Percentiles rank a stretch among this genome's conserved stretches.
Evolutionary conservation across 2,113 vertebrate genomes (phyloP).

Genomic region (Pelodiscus sinensis): DNA sequence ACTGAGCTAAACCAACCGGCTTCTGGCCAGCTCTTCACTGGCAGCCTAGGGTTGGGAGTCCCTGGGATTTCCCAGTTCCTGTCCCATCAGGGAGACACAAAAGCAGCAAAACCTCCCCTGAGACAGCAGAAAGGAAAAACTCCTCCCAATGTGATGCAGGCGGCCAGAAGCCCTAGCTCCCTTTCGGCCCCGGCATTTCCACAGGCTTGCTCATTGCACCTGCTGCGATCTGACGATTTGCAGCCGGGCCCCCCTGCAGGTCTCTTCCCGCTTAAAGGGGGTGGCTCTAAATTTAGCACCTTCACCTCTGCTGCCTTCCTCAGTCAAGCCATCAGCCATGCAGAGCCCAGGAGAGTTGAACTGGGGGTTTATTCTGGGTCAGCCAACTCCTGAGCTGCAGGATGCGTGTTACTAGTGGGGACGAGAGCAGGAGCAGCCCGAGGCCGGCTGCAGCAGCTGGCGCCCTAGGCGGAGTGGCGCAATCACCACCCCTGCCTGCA

Average conservation of each 20-base stretch:
- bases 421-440: no score
- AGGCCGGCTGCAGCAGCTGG: no score
- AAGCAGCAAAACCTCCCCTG: not conserved
- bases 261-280: not conserved
- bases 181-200: not conserved
- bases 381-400: not conserved
- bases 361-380: not conserved
- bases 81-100: not conserved
- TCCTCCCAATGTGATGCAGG: not conserved
- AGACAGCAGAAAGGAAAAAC: not conserved
- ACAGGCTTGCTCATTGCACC: not conserved
- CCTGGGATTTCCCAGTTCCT: not conserved
- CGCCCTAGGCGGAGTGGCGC: no score
- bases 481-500: no score
- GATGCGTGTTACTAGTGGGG: not conserved
- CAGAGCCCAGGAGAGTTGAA: not conserved
- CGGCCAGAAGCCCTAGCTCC: not conserved
- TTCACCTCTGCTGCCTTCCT: not conserved
- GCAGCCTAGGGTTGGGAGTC: not conserved
- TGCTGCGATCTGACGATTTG: not conserved
- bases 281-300: not conserved
- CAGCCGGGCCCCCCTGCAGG: not conserved
- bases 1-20: not conserved
- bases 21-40: not conserved
- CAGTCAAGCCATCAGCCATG: not conserved